These are phyloP conservation scores for Pocillopora damicornis DNA, from an alignment of 64 coral and sea anemone species.

Conservation along the genomic window DNA sequence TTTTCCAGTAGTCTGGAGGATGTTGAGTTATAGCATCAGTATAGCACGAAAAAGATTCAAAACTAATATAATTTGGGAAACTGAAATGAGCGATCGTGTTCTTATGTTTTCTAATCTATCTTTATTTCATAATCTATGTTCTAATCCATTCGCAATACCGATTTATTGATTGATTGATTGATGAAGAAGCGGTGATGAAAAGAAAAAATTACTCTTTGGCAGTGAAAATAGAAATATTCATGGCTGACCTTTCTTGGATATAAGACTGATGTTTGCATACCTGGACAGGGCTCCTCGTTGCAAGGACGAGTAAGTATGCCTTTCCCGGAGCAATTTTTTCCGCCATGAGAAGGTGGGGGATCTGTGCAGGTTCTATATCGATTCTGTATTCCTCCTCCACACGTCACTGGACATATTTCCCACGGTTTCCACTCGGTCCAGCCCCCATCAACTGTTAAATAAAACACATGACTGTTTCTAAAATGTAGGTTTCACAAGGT, in stretches of 20 bases:
- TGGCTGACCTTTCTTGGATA: background rate
- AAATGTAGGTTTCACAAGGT: background rate
- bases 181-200: no score
- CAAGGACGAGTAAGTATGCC: constrained; percentile 1
- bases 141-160: no score
- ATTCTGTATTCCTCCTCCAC: constrained; percentile 33
- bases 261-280: background rate
- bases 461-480: background rate
- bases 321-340: constrained; percentile 41
- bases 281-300: constrained; percentile 34
- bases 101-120: no score
- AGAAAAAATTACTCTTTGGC: no score
- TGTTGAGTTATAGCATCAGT: no score
- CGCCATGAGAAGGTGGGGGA: constrained; percentile 44
- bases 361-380: constrained; percentile 42
- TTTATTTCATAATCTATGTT: no score
- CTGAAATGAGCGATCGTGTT: no score
- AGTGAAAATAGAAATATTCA: no score
- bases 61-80: no score
- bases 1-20: no score
- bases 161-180: no score
- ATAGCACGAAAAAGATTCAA: no score
- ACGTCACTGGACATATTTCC: constrained; percentile 40
- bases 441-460: constrained; percentile 31
- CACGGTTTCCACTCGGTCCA: constrained; percentile 51